Percentiles rank a stretch among this genome's conserved stretches.
phyloP scores from a whole-genome alignment of 2,113 vertebrate genomes.

The Sphaerodactylus townsendi region DNA sequence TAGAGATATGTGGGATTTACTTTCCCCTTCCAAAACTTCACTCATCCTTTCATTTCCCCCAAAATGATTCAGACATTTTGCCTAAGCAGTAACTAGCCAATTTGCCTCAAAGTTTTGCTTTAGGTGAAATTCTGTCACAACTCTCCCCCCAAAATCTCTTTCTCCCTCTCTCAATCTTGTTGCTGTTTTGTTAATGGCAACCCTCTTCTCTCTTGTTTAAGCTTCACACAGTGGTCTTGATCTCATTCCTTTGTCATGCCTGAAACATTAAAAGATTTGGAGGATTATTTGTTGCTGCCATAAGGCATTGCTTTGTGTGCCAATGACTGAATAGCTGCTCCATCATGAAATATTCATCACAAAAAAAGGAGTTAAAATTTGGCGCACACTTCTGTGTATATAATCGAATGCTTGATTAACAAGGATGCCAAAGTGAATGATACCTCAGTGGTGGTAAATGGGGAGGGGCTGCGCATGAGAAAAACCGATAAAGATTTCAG shows the following conservation, averaged over 20 bases:
- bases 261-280: constrained; percentile 42
- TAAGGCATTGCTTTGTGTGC: constrained; percentile 37
- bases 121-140: neutral
- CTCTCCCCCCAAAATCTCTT: neutral
- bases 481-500: constrained; percentile 68
- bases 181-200: constrained; percentile 15
- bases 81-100: neutral
- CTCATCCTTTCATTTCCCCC: neutral
- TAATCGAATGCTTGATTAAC: constrained; percentile 63
- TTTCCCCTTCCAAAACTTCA: rapidly evolving
- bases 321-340: constrained; percentile 23
- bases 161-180: neutral
- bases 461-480: constrained; percentile 32
- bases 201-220: constrained; percentile 16
- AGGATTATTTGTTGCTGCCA: constrained; percentile 24
- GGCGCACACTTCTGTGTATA: constrained; percentile 55
- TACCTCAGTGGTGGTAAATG: constrained; percentile 38
- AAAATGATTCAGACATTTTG: neutral
- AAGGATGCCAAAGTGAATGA: constrained; percentile 57
- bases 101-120: neutral
- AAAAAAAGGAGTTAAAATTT: constrained; percentile 66
- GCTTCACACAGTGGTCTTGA: neutral
- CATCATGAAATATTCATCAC: constrained; percentile 68
- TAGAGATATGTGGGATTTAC: neutral
- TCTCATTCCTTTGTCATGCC: constrained; percentile 29